Percentiles rank a stretch among this genome's conserved stretches.
These are phyloP conservation scores for Popillia japonica DNA, from an alignment of 1,140 invertebrate genomes.

Conservation along the genomic window DNA sequence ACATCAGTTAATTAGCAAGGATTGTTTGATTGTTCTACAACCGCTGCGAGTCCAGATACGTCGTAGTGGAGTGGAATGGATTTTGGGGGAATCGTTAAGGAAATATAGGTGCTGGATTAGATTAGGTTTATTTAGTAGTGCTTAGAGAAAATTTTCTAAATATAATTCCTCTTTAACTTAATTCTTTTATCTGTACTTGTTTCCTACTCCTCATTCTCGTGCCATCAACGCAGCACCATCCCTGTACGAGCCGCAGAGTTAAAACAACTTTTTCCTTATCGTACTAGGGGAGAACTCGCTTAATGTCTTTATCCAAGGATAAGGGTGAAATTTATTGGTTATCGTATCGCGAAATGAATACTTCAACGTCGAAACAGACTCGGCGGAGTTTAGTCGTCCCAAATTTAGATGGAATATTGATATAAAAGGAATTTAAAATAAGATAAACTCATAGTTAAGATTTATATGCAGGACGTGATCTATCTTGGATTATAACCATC, in stretches of 20 bases:
- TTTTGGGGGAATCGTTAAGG: too few relatives aligned
- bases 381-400: not conserved
- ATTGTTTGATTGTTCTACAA: constrained; percentile 1
- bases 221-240: not conserved
- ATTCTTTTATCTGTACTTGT: not conserved
- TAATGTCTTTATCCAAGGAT: constrained; percentile 8
- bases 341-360: not conserved
- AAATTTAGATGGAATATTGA: too few relatives aligned
- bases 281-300: not conserved
- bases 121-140: too few relatives aligned
- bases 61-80: too few relatives aligned
- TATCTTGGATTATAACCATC: too few relatives aligned
- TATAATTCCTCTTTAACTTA: not conserved
- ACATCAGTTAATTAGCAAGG: constrained; percentile 5
- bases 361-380: not conserved
- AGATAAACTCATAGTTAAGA: too few relatives aligned
- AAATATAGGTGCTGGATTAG: too few relatives aligned
- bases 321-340: constrained; percentile 18
- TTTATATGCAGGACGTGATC: too few relatives aligned
- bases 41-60: too few relatives aligned
- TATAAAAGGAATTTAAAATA: too few relatives aligned
- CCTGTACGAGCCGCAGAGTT: not conserved
- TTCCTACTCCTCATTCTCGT: not conserved
- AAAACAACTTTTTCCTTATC: not conserved
- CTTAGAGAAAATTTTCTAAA: not conserved